These are phyloP conservation scores for Catharus fuscescens DNA, from an alignment of 2,113 vertebrate species.

Conservation along the genomic window DNA sequence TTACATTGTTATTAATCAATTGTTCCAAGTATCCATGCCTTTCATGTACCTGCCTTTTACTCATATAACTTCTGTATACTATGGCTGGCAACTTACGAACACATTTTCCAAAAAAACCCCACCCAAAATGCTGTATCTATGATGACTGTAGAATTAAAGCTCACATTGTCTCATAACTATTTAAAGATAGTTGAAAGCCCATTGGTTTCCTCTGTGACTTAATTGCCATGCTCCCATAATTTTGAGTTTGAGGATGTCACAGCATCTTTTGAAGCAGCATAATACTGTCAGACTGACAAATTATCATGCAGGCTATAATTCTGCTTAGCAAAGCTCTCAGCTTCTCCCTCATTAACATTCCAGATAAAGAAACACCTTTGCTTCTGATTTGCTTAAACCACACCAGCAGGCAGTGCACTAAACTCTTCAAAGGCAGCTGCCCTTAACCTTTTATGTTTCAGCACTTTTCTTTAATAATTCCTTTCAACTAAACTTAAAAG, in stretches of 20 bases:
- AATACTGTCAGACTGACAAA: background rate
- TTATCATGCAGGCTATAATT: conserved; percentile 27
- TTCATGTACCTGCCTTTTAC: background rate
- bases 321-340: background rate
- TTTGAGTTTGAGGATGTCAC: background rate
- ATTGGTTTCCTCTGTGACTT: background rate
- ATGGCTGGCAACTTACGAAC: background rate
- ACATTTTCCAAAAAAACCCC: background rate
- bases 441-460: conserved; percentile 13
- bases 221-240: background rate
- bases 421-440: conserved; percentile 35
- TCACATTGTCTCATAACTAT: background rate
- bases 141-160: background rate
- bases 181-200: background rate
- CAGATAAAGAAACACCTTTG: conserved; percentile 27
- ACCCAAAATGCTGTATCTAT: background rate
- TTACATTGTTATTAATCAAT: fast-evolving
- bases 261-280: background rate
- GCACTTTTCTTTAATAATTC: background rate
- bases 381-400: conserved; percentile 58
- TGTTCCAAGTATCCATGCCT: background rate
- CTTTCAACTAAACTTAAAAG: conserved; percentile 27
- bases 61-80: background rate
- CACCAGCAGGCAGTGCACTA: background rate
- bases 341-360: conserved; percentile 44